These are phyloP conservation scores for Sericinus montela DNA, from an alignment of 2,888 invertebrate species.

Conservation along the genomic window DNA sequence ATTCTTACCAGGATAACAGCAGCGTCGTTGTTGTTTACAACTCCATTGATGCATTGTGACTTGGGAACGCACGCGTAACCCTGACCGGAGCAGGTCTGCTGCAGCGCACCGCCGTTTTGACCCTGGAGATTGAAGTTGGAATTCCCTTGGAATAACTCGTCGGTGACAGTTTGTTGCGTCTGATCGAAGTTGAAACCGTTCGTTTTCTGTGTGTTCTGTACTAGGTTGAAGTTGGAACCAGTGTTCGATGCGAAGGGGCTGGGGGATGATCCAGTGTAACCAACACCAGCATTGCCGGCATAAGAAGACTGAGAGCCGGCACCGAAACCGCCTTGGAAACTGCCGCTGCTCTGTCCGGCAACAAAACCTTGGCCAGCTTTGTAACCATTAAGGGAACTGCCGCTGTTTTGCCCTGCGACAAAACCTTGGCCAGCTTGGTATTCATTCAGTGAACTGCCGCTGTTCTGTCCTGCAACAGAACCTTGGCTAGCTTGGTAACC, in stretches of 20 bases:
- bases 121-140: slow-evolving; percentile 50
- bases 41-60: slow-evolving; percentile 80
- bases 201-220: slow-evolving; percentile 53
- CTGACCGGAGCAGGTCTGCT: slow-evolving; percentile 77
- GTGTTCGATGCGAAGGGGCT: slow-evolving; percentile 51
- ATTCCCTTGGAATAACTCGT: slow-evolving; percentile 49
- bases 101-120: slow-evolving; percentile 50
- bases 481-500: slow-evolving; percentile 24
- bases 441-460: neutral
- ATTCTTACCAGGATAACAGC: slow-evolving; percentile 68
- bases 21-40: slow-evolving; percentile 71
- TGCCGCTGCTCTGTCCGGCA: slow-evolving; percentile 22
- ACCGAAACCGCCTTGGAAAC: neutral
- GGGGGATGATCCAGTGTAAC: slow-evolving; percentile 62
- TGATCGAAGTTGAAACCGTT: slow-evolving; percentile 53
- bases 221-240: slow-evolving; percentile 55
- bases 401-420: slow-evolving; percentile 27
- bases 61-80: slow-evolving; percentile 81
- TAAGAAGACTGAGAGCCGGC: neutral
- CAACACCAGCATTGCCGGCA: slow-evolving; percentile 26
- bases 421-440: slow-evolving; percentile 26
- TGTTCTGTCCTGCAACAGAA: slow-evolving; percentile 28
- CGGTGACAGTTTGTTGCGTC: slow-evolving; percentile 53
- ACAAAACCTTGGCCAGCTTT: slow-evolving; percentile 28
- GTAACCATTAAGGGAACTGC: slow-evolving; percentile 4